These are phyloP conservation scores for Petaurus breviceps DNA, from an alignment of 2,113 vertebrate genomes.

Conservation along the genomic window DNA sequence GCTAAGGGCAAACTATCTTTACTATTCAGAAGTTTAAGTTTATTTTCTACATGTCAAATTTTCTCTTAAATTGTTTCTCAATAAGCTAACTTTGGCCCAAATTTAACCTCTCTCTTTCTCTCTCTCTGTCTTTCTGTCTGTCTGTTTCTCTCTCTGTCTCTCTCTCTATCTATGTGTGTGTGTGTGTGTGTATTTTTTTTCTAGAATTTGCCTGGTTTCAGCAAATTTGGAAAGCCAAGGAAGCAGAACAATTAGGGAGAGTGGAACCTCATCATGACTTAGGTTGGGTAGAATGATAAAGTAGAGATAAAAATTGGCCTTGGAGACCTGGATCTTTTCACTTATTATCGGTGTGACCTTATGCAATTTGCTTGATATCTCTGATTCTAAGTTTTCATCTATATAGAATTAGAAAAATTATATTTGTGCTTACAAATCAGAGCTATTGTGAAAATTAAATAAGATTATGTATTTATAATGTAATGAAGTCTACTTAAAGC, in stretches of 20 bases:
- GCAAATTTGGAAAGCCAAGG: background rate
- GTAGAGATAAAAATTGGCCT: background rate
- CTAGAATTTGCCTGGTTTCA: background rate
- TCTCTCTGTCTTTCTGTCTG: too few relatives aligned
- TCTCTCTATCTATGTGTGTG: too few relatives aligned
- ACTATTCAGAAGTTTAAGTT: constrained; percentile 6
- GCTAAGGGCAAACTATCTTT: constrained; percentile 14
- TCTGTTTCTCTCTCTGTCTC: too few relatives aligned
- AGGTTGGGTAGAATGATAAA: background rate
- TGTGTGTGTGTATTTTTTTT: too few relatives aligned
- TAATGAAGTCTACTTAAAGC: background rate
- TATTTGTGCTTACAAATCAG: background rate
- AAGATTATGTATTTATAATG: background rate
- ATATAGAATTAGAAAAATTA: background rate
- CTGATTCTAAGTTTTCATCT: background rate
- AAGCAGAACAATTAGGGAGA: background rate
- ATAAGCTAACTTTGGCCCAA: too few relatives aligned
- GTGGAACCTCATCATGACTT: background rate
- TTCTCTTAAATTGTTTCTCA: constrained; percentile 14
- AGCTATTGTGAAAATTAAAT: background rate
- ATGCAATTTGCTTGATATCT: background rate
- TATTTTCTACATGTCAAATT: constrained; percentile 19
- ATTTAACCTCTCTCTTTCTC: too few relatives aligned
- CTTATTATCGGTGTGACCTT: background rate
- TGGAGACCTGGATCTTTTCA: background rate